Evolutionary conservation across 1,140 invertebrate species (phyloP).

Genomic region (Penaeus vannamei): DNA sequence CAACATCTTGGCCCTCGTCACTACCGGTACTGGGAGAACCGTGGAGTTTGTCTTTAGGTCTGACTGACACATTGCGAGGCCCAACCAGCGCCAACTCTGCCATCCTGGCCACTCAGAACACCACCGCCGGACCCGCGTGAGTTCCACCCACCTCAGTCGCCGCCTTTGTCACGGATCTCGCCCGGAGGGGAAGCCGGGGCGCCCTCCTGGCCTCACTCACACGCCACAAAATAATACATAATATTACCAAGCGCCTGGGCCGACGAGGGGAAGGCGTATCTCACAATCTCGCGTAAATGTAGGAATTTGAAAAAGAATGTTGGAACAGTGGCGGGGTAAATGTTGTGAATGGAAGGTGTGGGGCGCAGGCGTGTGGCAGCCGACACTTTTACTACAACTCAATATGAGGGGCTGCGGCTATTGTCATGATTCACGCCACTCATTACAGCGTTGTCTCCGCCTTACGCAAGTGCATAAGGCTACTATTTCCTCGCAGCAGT

Average conservation of each 20-base stretch:
- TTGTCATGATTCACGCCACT: constrained; percentile 7
- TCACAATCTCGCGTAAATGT: not conserved
- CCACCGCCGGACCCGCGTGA: not conserved
- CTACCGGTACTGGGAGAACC: constrained; percentile 87
- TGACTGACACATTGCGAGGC: constrained; percentile 57
- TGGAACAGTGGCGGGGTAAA: too few species aligned
- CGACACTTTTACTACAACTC: constrained; percentile 50
- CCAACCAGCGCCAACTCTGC: constrained; percentile 51
- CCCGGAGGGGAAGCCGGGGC: not conserved
- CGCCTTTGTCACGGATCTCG: not conserved
- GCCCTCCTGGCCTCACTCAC: not conserved
- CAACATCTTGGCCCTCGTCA: constrained; percentile 82
- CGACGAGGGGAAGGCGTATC: not conserved
- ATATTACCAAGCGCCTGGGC: not conserved
- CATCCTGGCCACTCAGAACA: constrained; percentile 50
- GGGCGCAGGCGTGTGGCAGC: constrained; percentile 43
- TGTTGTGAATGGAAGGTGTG: constrained; percentile 56
- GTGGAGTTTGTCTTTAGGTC: constrained; percentile 74
- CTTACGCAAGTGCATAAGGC: not conserved
- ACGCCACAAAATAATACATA: not conserved
- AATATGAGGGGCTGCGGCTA: constrained; percentile 34
- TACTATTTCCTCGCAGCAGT: too few species aligned
- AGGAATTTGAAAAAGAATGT: constrained; percentile 42
- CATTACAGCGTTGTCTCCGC: not conserved
- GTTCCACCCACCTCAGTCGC: not conserved